Evolutionary conservation across 2,888 invertebrate genomes (phyloP), one percentile per base, ranked within the genome.

Genomic region (Drosophila planitibia): DNA sequence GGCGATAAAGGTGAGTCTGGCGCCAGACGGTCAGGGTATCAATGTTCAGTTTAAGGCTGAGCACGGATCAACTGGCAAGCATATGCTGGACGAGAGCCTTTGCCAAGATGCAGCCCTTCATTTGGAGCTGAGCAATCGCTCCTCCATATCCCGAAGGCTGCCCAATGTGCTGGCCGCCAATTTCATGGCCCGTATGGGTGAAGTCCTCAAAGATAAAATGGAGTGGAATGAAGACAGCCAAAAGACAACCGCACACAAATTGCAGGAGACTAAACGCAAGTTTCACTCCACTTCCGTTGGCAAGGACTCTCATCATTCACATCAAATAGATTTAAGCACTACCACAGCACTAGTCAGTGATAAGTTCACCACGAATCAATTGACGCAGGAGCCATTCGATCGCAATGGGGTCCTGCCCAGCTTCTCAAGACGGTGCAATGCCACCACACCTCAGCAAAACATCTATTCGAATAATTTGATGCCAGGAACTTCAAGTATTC

Each of bases 131-230:
- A 51, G 39, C 28, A 73, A 79, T n/a, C 39, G 60, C 2, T 58
- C 53, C 6, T 60, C 52, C n/a, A 78, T 78, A 59, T 65, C 79
- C n/a, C 68, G 63, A 14, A 62, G 59, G 12, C 30, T 79, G 57
- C 65, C 79, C 14, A 81, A 79, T 69, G 69, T 78, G n/a, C 14
- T 79, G 32, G 73, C 74, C 14, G 73, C 79, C 16, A 79, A 81
- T 51, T 79, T 79, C 22, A 63, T 79, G 82, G 39, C 35, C 0
- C 82, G 82, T 33, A 79, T 79, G 82, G 68, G 68, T 4, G 69
- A 73, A 22, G 51, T 73, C 0, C 79, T 79, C 2, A 69, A 79
- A 4, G 59, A 78, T 4, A 78, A 78, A 41, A 60, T 82, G 60
- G 62, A 73, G 10, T 59, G 62, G 35, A 68, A 55, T 30, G 72